Evolutionary conservation across 2,888 invertebrate genomes (phyloP), one percentile per base, ranked within the genome.

Genomic region (Teleogryllus oceanicus): DNA sequence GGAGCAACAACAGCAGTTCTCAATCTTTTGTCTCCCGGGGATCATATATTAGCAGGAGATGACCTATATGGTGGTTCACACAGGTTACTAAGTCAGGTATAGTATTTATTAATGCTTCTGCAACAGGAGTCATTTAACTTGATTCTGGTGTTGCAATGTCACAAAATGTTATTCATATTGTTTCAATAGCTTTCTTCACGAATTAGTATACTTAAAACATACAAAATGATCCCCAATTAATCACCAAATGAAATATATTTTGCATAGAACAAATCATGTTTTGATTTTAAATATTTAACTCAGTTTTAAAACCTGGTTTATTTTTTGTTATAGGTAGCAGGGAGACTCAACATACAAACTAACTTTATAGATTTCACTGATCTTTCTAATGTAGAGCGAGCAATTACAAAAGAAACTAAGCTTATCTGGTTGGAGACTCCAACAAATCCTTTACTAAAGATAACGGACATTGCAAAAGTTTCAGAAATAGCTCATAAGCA

Each of bases 31-130:
- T 91, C 90, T 83, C 84, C 89, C 81, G 99, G 98, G 0, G 99
- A 99, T 86, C 97, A 99, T 85, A 89, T 99, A 16, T 87, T 99
- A 76, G 92, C 94, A 84, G 93, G 94, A 81, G 96, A 98, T 86
- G 99, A 99, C 87, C 90, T 98, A 8, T 99, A 99, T 85, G 99
- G 99, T 79, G 99, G 98, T 37, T 96, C 96, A 0, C 94, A 94
- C 85, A 90, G 97, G 83, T 88, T 86, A 85, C 93, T 91, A 85
- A 80, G n/a, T 21, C 80, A 79, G 76, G 91, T 92, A 80, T 89
- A 90, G 0, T 83, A 88, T 0, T 62, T 37, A 37, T 37, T 8
- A 37, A 37, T 37, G 1, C 37, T 37, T 8, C 37, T 37, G 37
- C 37, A 37, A 8, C 1, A 37, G 37, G 8, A 37, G 8, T 0